Evolutionary conservation across 2,888 invertebrate genomes (phyloP), one percentile per base, ranked within the genome.

Genomic region (Temnothorax rugatulus): DNA sequence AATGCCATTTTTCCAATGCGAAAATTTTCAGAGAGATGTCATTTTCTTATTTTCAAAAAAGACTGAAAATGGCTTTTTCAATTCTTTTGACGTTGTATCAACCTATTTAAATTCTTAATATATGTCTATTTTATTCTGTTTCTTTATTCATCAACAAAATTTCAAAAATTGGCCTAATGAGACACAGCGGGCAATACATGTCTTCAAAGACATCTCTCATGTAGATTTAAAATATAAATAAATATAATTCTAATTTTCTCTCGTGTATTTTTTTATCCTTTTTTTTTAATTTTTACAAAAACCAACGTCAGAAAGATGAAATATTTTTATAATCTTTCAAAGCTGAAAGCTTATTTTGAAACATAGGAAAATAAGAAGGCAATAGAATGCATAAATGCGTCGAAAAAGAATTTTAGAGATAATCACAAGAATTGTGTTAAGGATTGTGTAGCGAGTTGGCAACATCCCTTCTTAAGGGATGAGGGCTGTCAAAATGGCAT

Each of bases 401-500:
- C 13, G 11, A 38, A 47, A 74, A 29, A 21, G 11, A 50, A 21
- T 34, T 61, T 38, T 9, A 3, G 47, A 57, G n/a, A 34, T 44
- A 47, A 54, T 44, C 21, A 11, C 18, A 4, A 59, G 18, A 57
- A 25, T 18, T 41, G 4, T 68, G 8, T 59, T 29, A 34, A 75
- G 38, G 15, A 18, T 29, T 47, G 18, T 47, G 34, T 38, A 59
- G 18, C 21, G 11, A 54, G 2, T 54, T 21, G 13, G 5, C 21
- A 7, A 59, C 9, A 34, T 41, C 41, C 9, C 2, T 47, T 47
- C 41, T 8, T 41, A 41, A 11, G 18, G 5, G 47, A 5, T 25
- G 15, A 69, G 15, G 8, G 1, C 38, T 21, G 34, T 47, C 34
- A 44, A 47, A 69, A 50, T 71, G 79, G 71, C 79, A 59, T 81